Evolutionary conservation across 2,113 vertebrate genomes (phyloP), one percentile per base, ranked within the genome.

Genomic region (Hippoglossus stenolepis): DNA sequence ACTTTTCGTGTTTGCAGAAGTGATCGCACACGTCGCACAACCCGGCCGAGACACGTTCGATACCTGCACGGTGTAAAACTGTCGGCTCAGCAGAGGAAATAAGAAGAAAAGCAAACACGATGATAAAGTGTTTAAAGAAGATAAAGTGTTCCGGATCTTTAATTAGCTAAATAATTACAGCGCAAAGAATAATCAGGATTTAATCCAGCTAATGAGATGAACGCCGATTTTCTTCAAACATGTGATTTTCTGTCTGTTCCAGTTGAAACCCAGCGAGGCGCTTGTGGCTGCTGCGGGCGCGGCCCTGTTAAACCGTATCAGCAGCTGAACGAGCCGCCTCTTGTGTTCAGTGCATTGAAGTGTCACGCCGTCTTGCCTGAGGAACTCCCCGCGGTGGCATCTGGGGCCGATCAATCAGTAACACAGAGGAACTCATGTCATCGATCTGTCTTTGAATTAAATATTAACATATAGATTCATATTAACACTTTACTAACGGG

Each of bases 341-440:
- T 47, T 47, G 45, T 47, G 40, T 47, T 26, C 10, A 24, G 24
- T 10, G 13, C 66, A 57, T 80, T 78, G 54, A 82, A 74, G 84
- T 77, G 75, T 74, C 72, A 79, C 60, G 71, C 17, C 2, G 5
- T 80, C 63, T 84, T 72, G 80, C 66, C 81, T 81, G 87, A 75
- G 81, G 15, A 84, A 88, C 87, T 70, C 87, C 89, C 80, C 11
- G n/a, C 64, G 57, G 43, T 77, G 89, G 87, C 75, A 90, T 90
- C 60, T 77, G 60, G 21, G 24, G 15, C 65, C 62, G 17, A 72
- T 88, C 80, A 87, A 63, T 88, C 82, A 84, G 74, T 77, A 49
- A 31, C 31, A 7, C 31, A 31, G 84, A 31, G 2, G 20, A 43
- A 82, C n/a, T n/a, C n/a, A n/a, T n/a, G n/a, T n/a, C 14, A 51